phyloP scores from a whole-genome alignment of 1,140 invertebrate species.

The Drosophila neocordata region DNA sequence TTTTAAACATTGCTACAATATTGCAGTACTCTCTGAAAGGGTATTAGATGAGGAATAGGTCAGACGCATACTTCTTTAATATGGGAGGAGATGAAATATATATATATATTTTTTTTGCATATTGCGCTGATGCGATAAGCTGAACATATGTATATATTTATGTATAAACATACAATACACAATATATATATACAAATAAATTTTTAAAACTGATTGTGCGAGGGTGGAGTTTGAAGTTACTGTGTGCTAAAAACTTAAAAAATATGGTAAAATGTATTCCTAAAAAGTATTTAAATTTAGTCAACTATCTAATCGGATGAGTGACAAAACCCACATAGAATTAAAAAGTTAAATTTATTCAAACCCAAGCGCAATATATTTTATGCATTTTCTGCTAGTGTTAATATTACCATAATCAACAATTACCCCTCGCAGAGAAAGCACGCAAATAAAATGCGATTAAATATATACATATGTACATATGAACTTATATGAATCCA shows the following conservation, averaged over 20 bases:
- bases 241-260: background rate
- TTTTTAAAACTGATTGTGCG: constrained; percentile 46
- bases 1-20: background rate
- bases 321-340: too few species aligned
- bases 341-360: too few species aligned
- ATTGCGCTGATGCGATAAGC: constrained; percentile 62
- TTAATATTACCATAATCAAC: too few species aligned
- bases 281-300: too few species aligned
- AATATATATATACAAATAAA: constrained; percentile 25
- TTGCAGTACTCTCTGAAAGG: background rate
- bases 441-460: constrained; percentile 62
- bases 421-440: constrained; percentile 43
- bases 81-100: background rate
- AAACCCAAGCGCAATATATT: too few species aligned
- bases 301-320: too few species aligned
- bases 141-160: constrained; percentile 21
- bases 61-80: constrained; percentile 21
- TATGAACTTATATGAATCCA: constrained; percentile 2
- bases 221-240: background rate
- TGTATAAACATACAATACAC: constrained; percentile 48
- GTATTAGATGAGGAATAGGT: constrained; percentile 33
- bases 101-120: constrained; percentile 57
- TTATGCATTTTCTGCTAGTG: too few species aligned
- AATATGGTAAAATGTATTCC: too few species aligned
- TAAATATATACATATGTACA: constrained; percentile 33